A percentile compares a stretch with the other conserved stretches of the same genome.
These are phyloP conservation scores for Aleiodes testaceus DNA, from an alignment of 2,888 invertebrate genomes.

Conservation along the genomic window DNA sequence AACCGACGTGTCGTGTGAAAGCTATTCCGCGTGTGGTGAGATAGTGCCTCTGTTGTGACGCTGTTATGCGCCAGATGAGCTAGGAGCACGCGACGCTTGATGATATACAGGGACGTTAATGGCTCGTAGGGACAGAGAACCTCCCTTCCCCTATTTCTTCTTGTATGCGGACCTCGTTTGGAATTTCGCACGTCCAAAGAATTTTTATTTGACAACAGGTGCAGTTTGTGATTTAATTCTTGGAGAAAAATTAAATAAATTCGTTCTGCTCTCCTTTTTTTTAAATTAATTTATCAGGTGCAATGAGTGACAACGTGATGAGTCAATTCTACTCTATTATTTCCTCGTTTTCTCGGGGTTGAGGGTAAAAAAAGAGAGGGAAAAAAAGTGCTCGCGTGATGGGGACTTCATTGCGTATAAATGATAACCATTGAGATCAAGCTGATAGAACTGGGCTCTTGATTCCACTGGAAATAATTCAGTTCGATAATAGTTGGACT, in stretches of 20 bases:
- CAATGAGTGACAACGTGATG: slow-evolving; percentile 1
- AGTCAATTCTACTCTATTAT: slow-evolving; percentile 24
- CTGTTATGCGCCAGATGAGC: slow-evolving; percentile 66
- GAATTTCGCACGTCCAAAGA: slow-evolving; percentile 53
- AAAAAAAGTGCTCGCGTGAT: slow-evolving; percentile 60
- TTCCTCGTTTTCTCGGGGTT: not conserved
- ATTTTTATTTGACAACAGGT: slow-evolving; percentile 62
- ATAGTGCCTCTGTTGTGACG: slow-evolving; percentile 63
- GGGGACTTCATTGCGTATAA: slow-evolving; percentile 26
- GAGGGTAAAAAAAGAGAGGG: slow-evolving; percentile 39
- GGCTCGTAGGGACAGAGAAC: slow-evolving; percentile 37
- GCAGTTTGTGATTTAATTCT: slow-evolving; percentile 42
- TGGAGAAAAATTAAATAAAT: not conserved
- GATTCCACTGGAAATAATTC: slow-evolving; percentile 26
- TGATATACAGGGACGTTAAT: slow-evolving; percentile 58
- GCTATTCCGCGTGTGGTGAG: slow-evolving; percentile 61
- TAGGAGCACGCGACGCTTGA: slow-evolving; percentile 67
- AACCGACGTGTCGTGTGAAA: slow-evolving; percentile 66
- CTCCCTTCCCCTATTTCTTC: slow-evolving; percentile 26
- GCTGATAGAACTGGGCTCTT: not conserved
- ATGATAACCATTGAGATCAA: slow-evolving; percentile 24
- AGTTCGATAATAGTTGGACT: slow-evolving; percentile 13
- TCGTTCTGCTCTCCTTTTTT: not conserved
- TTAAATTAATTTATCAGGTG: slow-evolving; percentile 1
- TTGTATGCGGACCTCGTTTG: slow-evolving; percentile 53